Evolutionary conservation across 1,140 invertebrate species (phyloP), one percentile per base, ranked within the genome.

Genomic region (Aphelinus atriplicis): DNA sequence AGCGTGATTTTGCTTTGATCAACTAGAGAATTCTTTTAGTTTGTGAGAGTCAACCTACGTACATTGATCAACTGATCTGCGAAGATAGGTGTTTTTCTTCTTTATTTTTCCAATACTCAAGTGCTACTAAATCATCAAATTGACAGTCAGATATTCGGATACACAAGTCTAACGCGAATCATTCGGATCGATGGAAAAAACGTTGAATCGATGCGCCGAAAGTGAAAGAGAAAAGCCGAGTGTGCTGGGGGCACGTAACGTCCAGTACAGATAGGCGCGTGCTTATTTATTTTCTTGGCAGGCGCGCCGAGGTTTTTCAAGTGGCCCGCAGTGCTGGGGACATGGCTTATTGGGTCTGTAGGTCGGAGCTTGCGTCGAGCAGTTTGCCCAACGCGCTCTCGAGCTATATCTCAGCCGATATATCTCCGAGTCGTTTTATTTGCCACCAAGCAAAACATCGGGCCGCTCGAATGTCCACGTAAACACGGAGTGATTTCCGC

Each of bases 361-460:
- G 80, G 82, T 82, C 76, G 78, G 78, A 78, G 81, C 70, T 77
- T 80, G 78, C 78, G 77, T 78, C 76, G 76, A 78, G 64, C 72
- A 60, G 76, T 73, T 60, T 74, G 75, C 77, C 69, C 56, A 77
- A 78, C 26, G 26, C 26, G 26, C 26, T 26, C 26, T 26, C 26
- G 26, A 26, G 26, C 26, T 26, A 26, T 26, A 26, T 26, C 26
- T 26, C 26, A 26, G 26, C 26, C 26, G 26, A 26, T 58, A 62
- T 9, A 48, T 53, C 51, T 9, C 9, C 51, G 51, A 9, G 51
- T 9, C 4, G 4, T 6, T 53, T 53, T 63, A 63, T 10, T 1
- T n/a, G 46, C 45, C 1, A 7, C 3, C 6, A 47, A 46, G 43
- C 45, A 63, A 63, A 63, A 63, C 62, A 63, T 63, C 47, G 26